phyloP scores from a whole-genome alignment of 1,140 invertebrate species.

The Asobara japonica region DNA sequence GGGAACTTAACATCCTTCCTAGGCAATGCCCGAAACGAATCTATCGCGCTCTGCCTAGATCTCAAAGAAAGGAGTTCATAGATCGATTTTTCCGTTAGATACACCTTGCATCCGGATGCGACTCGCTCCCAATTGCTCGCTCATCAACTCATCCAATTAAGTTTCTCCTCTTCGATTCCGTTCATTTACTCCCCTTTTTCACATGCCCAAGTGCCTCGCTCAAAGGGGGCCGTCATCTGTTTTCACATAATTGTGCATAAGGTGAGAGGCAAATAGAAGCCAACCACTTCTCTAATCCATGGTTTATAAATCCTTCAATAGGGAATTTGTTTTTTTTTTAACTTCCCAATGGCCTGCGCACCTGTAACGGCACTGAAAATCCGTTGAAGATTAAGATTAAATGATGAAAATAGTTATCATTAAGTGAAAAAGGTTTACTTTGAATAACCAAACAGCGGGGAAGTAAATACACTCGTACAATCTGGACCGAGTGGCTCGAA shows the following conservation, averaged over 20 bases:
- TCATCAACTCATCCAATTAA: constrained; percentile 18
- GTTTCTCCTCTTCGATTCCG: constrained; percentile 25
- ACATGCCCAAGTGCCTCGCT: neutral
- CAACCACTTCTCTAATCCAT: too few species aligned
- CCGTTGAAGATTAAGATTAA: too few species aligned
- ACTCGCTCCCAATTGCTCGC: constrained; percentile 8
- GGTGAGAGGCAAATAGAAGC: constrained; percentile 10
- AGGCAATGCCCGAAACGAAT: neutral
- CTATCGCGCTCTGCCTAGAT: neutral
- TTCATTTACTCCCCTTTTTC: neutral
- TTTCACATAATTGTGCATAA: neutral
- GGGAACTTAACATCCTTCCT: neutral
- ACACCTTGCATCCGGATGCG: neutral
- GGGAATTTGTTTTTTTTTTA: too few species aligned
- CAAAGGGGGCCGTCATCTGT: neutral
- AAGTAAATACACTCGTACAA: too few species aligned
- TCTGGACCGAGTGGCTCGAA: too few species aligned
- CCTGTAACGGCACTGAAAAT: too few species aligned
- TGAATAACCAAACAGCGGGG: too few species aligned
- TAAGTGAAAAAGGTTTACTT: too few species aligned
- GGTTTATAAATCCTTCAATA: too few species aligned
- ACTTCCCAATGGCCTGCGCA: too few species aligned
- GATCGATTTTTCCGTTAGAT: constrained; percentile 12
- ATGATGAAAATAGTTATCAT: too few species aligned
- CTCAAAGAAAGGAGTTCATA: neutral